Percentiles rank a stretch among this genome's conserved stretches.
These are phyloP conservation scores for Protonibea diacanthus DNA, from an alignment of 2,797 vertebrate species.

Conservation along the genomic window DNA sequence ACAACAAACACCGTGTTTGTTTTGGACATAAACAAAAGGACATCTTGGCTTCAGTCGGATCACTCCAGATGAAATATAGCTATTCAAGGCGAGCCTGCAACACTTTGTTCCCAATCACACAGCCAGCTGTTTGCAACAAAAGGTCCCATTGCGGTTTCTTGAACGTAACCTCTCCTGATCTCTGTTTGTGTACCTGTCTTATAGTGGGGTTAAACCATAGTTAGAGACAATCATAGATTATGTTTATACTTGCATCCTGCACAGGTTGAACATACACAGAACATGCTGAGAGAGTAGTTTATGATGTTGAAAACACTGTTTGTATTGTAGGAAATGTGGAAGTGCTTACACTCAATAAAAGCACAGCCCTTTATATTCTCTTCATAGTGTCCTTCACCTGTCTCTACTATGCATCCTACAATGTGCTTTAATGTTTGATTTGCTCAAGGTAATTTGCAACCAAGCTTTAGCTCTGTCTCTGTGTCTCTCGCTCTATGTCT, in stretches of 20 bases:
- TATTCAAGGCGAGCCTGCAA: conserved; percentile 37
- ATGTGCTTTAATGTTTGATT: conserved; percentile 44
- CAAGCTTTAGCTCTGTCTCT: conserved; percentile 38
- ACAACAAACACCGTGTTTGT: conserved; percentile 71
- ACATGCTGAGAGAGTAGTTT: background rate
- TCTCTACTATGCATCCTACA: conserved; percentile 21
- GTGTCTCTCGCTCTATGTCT: conserved; percentile 45
- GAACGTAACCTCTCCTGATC: conserved; percentile 41
- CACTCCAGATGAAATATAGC: conserved; percentile 41
- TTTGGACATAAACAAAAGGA: conserved; percentile 77
- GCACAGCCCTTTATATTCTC: conserved; percentile 5
- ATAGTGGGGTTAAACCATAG: conserved; percentile 22
- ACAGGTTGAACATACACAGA: conserved; percentile 6
- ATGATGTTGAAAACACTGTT: conserved; percentile 1
- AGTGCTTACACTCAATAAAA: background rate
- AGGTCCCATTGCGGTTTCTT: conserved; percentile 15
- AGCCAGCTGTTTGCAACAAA: conserved; percentile 39
- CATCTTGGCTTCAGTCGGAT: conserved; percentile 43
- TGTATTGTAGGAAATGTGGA: background rate
- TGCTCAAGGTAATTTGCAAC: conserved; percentile 51
- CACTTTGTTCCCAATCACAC: conserved; percentile 50
- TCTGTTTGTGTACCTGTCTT: conserved; percentile 41
- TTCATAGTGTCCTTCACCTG: conserved; percentile 36
- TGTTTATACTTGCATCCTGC: conserved; percentile 28
- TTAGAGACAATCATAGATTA: conserved; percentile 16